Evolutionary conservation across 1,140 invertebrate genomes (phyloP), one percentile per base, ranked within the genome.

Genomic region (Achroia grisella): DNA sequence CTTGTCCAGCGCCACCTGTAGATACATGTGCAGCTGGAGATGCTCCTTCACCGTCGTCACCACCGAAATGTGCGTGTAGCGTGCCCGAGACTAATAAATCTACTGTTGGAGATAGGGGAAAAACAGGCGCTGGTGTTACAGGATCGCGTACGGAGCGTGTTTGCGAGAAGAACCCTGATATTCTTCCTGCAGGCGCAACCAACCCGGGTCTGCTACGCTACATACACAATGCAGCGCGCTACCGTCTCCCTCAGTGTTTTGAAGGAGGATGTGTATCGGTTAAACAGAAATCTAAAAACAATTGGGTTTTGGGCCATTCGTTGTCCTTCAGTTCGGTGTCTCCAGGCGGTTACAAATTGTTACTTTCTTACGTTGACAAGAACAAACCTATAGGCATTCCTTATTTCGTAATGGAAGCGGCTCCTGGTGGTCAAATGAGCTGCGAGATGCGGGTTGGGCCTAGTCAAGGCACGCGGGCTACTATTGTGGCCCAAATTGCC

Each of bases 361-460:
- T 84, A 14, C 23, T 82, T 10, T 84, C 80, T 0, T 82, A 84
- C 36, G 56, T 66, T 8, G 68, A 80, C 46, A 80, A 71, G 42
- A 51, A 49, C 4, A 84, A 74, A 15, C 55, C 59, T 0, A 39
- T 57, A 8, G 54, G 52, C 1, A 31, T 81, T 13, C 80, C 80
- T 0, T 84, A 84, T 39, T 84, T 84, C 35, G 68, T 84, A 23
- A 77, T 84, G 73, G 78, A 84, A 55, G 78, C 78, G 5, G 80
- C 80, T 8, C 80, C 80, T 0, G 78, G 80, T 3, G 80, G 80
- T 1, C 80, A 84, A 48, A 67, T 82, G 70, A 84, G 80, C 50
- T 75, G 74, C 36, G 80, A 84, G 36, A 47, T 78, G 12, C 74
- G 80, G 6, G 75, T 82, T 23, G 67, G 70, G 0, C 80, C 80